phyloP scores from a whole-genome alignment of 2,113 vertebrate genomes.

The Alligator mississippiensis region DNA sequence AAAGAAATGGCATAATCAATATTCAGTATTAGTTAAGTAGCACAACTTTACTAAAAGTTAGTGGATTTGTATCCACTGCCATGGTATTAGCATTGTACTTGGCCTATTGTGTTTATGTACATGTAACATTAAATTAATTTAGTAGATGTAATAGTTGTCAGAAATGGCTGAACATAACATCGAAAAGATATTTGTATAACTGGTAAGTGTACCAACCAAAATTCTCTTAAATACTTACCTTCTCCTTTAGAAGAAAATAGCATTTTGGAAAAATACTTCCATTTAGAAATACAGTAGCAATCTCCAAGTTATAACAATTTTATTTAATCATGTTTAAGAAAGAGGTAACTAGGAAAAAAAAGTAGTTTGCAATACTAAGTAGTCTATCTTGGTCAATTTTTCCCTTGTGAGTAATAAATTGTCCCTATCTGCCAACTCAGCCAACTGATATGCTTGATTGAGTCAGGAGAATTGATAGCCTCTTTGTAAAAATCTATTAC shows the following conservation, averaged over 20 bases:
- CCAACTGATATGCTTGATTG: conserved; percentile 67
- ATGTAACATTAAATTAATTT: not conserved
- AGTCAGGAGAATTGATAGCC: conserved; percentile 72
- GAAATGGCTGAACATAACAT: not conserved
- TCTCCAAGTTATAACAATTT: conserved; percentile 5
- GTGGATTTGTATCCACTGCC: not conserved
- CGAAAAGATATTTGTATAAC: not conserved
- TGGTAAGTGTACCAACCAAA: not conserved
- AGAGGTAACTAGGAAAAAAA: conserved; percentile 35
- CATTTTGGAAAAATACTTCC: not conserved
- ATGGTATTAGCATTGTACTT: not conserved
- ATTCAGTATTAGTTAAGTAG: not conserved
- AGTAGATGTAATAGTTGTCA: not conserved
- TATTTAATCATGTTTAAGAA: conserved; percentile 57
- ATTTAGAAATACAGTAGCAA: conserved; percentile 28
- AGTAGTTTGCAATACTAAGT: conserved; percentile 21
- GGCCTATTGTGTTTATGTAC: not conserved
- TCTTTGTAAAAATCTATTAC: conserved; percentile 72
- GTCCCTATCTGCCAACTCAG: conserved; percentile 75
- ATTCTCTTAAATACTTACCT: not conserved
- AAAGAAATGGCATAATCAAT: not conserved
- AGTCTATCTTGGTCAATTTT: conserved; percentile 60
- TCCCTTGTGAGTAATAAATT: conserved; percentile 70
- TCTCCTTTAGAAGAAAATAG: not conserved
- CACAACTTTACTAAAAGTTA: not conserved